phyloP scores from a whole-genome alignment of 2,888 invertebrate genomes.

The Apocheima hispidaria region DNA sequence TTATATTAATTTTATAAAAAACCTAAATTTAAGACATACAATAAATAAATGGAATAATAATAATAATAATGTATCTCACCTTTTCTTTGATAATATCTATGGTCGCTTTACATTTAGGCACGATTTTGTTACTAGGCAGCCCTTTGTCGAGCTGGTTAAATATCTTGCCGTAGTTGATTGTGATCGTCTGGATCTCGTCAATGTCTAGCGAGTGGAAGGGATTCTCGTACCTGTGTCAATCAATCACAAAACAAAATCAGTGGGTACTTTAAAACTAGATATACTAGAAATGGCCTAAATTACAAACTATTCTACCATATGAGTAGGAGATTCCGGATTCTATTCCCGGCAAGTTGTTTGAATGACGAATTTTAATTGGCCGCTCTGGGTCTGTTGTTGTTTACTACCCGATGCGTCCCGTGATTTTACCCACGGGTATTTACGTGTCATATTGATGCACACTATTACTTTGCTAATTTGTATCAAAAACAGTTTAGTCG shows the following conservation, averaged over 20 bases:
- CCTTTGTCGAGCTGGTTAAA: slow-evolving; percentile 92
- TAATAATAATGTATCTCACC: slow-evolving; percentile 64
- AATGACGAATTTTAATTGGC: no score
- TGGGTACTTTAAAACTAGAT: no score
- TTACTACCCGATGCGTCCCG: no score
- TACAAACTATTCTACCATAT: no score
- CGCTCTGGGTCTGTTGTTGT: no score
- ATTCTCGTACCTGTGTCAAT: slow-evolving; percentile 63
- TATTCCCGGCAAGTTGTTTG: no score
- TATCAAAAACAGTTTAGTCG: no score
- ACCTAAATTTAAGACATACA: background rate
- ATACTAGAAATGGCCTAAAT: no score
- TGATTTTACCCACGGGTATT: no score
- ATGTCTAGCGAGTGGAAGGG: slow-evolving; percentile 89
- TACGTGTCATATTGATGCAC: no score
- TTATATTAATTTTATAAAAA: background rate
- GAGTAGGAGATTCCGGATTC: no score
- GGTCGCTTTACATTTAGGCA: slow-evolving; percentile 91
- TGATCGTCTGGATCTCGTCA: slow-evolving; percentile 89
- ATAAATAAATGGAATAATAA: background rate
- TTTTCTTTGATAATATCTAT: slow-evolving; percentile 93
- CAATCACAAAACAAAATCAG: background rate
- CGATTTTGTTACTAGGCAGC: slow-evolving; percentile 92
- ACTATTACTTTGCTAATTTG: no score
- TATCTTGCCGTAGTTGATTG: slow-evolving; percentile 90